These are phyloP conservation scores for Gorsachius magnificus DNA, from an alignment of 2,797 vertebrate species.

Conservation along the genomic window DNA sequence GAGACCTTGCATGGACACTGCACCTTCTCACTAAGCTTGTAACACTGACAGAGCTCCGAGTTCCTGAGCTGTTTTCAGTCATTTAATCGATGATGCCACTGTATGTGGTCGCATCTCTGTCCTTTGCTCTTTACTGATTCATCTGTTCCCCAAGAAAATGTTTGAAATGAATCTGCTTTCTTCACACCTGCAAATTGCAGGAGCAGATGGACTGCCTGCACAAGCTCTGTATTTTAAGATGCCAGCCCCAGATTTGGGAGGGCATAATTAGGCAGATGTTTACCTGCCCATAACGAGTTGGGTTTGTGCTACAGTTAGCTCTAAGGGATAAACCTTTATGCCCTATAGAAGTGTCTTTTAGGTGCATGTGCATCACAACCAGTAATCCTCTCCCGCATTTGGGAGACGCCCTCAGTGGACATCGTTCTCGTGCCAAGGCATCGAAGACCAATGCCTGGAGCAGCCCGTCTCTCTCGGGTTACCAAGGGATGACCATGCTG, in stretches of 20 bases:
- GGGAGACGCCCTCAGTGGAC: accelerated
- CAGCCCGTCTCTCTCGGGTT: neutral
- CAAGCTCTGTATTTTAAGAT: neutral
- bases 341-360: neutral
- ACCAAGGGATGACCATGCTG: too few species aligned
- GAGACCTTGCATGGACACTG: neutral
- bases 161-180: neutral
- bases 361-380: neutral
- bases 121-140: neutral
- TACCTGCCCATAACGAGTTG: neutral
- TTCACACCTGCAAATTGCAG: neutral
- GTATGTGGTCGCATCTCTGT: neutral
- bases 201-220: neutral
- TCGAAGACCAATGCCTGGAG: neutral
- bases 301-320: neutral
- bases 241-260: neutral
- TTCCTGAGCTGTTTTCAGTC: neutral
- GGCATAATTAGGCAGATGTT: neutral
- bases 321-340: neutral
- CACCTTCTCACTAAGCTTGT: neutral
- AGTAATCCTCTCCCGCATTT: neutral
- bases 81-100: neutral
- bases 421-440: accelerated
- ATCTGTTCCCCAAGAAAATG: neutral
- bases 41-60: neutral